phyloP scores from a whole-genome alignment of 2,797 vertebrate genomes.

The Lepus townsendii region DNA sequence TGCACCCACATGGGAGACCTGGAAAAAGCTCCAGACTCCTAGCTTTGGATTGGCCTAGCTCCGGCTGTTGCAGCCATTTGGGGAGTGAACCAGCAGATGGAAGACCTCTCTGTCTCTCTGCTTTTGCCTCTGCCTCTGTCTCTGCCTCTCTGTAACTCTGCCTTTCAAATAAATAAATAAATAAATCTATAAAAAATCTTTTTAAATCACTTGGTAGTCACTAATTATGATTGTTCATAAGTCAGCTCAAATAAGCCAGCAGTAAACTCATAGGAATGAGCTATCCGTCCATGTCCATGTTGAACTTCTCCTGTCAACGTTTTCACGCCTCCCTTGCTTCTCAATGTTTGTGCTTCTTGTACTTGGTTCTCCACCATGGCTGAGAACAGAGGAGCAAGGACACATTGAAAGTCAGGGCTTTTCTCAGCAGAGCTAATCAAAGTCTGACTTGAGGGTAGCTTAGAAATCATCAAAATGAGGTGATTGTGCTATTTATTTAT shows the following conservation, averaged over 20 bases:
- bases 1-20: too few species aligned
- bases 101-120: too few species aligned
- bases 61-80: too few species aligned
- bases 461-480: conserved; percentile 35
- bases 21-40: too few species aligned
- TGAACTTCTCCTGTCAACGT: background rate
- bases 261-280: background rate
- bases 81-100: too few species aligned
- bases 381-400: background rate
- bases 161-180: too few species aligned
- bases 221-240: background rate
- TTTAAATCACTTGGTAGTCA: background rate
- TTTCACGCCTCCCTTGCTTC: background rate
- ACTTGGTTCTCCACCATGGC: background rate
- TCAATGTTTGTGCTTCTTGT: background rate
- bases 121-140: too few species aligned
- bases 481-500: background rate
- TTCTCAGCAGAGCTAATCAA: background rate
- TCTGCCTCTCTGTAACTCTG: too few species aligned
- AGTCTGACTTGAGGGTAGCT: background rate
- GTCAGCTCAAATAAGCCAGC: background rate
- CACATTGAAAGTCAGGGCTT: background rate
- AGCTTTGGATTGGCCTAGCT: too few species aligned
- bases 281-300: background rate
- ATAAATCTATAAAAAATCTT: background rate